Evolutionary conservation across 2,888 invertebrate genomes (phyloP).

Genomic region (Agonopterix heracliana): DNA sequence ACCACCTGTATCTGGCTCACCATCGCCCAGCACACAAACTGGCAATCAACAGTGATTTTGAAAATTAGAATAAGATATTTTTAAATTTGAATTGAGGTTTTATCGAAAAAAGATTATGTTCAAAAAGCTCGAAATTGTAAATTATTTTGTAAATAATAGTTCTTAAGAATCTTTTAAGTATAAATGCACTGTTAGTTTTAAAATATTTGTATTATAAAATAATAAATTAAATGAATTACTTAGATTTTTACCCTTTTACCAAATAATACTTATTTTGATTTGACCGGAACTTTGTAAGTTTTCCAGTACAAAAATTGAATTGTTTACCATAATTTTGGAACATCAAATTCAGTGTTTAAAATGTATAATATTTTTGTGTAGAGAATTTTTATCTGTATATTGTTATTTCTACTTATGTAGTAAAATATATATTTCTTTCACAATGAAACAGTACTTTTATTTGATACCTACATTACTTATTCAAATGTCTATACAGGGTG

Average conservation of each 20-base stretch:
- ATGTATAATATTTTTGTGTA: conserved; percentile 44
- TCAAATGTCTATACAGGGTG: no score
- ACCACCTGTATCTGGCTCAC: conserved; percentile 58
- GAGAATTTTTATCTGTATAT: conserved; percentile 46
- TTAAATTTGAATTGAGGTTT: background rate
- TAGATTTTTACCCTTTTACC: conserved; percentile 41
- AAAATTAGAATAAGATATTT: background rate
- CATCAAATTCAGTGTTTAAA: conserved; percentile 23
- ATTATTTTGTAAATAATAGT: conserved; percentile 39
- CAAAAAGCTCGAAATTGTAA: conserved; percentile 23
- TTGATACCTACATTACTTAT: background rate
- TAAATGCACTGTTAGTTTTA: conserved; percentile 13
- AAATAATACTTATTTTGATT: conserved; percentile 27
- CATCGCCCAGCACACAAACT: conserved; percentile 58
- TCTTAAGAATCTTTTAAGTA: conserved; percentile 4
- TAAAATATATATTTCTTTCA: conserved; percentile 62
- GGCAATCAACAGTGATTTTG: conserved; percentile 35
- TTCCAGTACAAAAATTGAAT: conserved; percentile 37
- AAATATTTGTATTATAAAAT: conserved; percentile 10
- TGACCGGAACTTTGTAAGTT: conserved; percentile 7
- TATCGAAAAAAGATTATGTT: no score
- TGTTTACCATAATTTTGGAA: conserved; percentile 21
- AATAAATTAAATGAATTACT: conserved; percentile 22
- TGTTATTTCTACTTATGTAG: conserved; percentile 57
- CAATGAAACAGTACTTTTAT: conserved; percentile 29